Conservation (phyloP, 2,113 vertebrate species). For the Colius striatus region DNA sequence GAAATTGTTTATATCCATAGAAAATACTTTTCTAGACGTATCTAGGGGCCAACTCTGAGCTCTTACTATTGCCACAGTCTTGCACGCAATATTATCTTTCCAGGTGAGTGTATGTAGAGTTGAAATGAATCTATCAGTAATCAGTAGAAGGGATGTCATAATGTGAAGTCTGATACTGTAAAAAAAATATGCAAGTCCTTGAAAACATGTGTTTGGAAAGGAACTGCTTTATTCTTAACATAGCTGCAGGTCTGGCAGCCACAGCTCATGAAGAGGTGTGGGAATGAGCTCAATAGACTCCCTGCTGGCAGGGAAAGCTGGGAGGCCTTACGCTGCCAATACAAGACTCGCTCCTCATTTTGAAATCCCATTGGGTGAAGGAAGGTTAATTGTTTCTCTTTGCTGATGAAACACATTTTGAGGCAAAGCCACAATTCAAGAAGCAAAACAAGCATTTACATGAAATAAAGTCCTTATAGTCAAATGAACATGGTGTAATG, state of each 20-base stretch:
- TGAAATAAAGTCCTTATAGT: slow-evolving; percentile 20
- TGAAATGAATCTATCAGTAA: slow-evolving; percentile 32
- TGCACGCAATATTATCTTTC: background rate
- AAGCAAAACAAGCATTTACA: background rate
- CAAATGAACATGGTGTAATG: background rate
- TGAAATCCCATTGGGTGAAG: background rate
- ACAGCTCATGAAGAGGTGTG: background rate
- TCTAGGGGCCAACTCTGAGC: background rate
- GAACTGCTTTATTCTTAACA: slow-evolving; percentile 43
- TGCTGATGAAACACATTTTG: background rate
- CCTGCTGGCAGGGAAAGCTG: background rate
- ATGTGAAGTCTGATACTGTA: background rate
- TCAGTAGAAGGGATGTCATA: slow-evolving; percentile 35
- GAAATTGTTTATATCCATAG: background rate
- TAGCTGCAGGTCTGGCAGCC: slow-evolving; percentile 34
- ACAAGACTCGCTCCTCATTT: background rate
- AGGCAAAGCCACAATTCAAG: background rate
- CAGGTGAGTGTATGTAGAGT: slow-evolving; percentile 6
- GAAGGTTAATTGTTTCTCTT: background rate
- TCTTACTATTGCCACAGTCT: background rate
- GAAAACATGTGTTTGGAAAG: slow-evolving; percentile 39
- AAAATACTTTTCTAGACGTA: background rate
- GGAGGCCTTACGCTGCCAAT: background rate
- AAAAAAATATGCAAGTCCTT: slow-evolving; percentile 30
- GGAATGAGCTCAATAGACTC: slow-evolving; percentile 26